Conservation (phyloP, 2,797 vertebrate species). For the Sebastes kiyomatsui region DNA sequence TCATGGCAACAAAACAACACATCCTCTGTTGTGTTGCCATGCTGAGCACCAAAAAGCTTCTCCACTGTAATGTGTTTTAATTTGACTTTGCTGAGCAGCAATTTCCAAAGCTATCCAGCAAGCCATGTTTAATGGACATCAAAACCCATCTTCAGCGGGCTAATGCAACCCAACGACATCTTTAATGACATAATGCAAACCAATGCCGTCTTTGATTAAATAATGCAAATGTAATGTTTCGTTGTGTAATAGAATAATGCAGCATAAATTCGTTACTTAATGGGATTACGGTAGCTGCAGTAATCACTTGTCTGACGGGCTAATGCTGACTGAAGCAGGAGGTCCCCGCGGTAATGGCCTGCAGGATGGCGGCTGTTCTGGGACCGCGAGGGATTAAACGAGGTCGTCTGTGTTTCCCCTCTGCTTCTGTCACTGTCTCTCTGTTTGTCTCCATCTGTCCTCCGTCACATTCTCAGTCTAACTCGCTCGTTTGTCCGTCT, state of each 20-base stretch:
- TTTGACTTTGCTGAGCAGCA: conserved; percentile 52
- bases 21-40: not conserved
- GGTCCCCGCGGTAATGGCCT: conserved; percentile 53
- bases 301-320: conserved; percentile 67
- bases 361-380: conserved; percentile 27
- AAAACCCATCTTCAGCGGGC: conserved; percentile 48
- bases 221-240: conserved; percentile 76
- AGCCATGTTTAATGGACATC: conserved; percentile 61
- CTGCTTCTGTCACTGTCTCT: conserved; percentile 29
- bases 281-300: conserved; percentile 65
- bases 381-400: conserved; percentile 27
- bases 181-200: conserved; percentile 76
- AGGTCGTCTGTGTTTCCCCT: conserved; percentile 39
- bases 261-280: conserved; percentile 70
- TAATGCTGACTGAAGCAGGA: conserved; percentile 64
- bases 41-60: conserved; percentile 24
- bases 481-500: not conserved
- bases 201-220: conserved; percentile 73
- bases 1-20: conserved; percentile 3
- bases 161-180: conserved; percentile 71
- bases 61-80: conserved; percentile 55
- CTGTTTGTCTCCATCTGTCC: conserved; percentile 47
- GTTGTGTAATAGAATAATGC: conserved; percentile 75
- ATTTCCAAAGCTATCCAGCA: conserved; percentile 37
- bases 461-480: conserved; percentile 24